Evolutionary conservation across 2,113 vertebrate genomes (phyloP).

Genomic region (Chionomys nivalis): DNA sequence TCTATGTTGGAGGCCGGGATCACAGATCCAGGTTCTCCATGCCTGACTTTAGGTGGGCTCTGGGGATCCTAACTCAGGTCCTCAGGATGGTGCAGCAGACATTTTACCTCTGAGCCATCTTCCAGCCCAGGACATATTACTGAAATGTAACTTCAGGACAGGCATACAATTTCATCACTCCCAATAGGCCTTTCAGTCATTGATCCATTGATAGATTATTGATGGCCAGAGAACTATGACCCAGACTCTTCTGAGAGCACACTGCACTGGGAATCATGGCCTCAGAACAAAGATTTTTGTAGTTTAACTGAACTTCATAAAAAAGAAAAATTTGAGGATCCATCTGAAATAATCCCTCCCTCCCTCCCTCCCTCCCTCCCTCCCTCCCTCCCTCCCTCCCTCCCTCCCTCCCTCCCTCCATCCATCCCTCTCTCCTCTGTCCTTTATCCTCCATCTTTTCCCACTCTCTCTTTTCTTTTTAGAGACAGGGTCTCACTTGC

Average conservation of each 20-base stretch:
- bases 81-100: too few relatives aligned
- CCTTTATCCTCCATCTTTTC: neutral
- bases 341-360: neutral
- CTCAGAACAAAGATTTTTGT: neutral
- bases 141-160: neutral
- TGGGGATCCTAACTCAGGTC: neutral
- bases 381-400: rapidly evolving
- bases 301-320: neutral
- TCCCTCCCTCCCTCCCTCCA: neutral
- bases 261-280: neutral
- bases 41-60: neutral
- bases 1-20: neutral
- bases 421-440: neutral
- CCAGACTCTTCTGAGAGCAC: neutral
- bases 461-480: neutral
- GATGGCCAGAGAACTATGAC: neutral
- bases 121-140: neutral
- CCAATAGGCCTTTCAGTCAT: neutral
- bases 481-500: neutral
- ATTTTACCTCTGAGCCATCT: neutral
- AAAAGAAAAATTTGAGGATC: neutral
- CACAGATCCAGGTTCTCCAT: neutral
- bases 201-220: neutral
- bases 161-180: neutral
- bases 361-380: rapidly evolving